A percentile compares a stretch with the other conserved stretches of the same genome.
These are phyloP conservation scores for Tortricodes alternella DNA, from an alignment of 2,888 invertebrate species.

Conservation along the genomic window DNA sequence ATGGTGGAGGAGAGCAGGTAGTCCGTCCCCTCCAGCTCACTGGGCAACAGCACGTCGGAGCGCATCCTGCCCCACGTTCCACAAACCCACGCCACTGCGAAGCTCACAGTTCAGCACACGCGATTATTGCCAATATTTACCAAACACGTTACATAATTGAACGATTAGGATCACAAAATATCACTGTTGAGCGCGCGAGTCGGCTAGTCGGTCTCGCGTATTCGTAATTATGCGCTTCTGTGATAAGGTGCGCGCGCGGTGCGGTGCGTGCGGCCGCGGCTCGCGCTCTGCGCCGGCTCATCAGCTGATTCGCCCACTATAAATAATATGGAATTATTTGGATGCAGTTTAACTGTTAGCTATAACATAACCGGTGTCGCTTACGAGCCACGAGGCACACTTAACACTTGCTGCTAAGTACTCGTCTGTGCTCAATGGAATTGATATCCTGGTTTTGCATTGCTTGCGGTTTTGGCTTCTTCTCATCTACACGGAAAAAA, in stretches of 20 bases:
- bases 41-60: slow-evolving; percentile 77
- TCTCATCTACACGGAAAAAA: no score
- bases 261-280: slow-evolving; percentile 43
- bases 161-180: slow-evolving; percentile 22
- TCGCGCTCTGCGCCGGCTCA: slow-evolving; percentile 37
- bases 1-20: slow-evolving; percentile 85
- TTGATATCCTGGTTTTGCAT: no score
- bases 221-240: slow-evolving; percentile 17
- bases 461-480: no score
- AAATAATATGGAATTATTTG: slow-evolving; percentile 75
- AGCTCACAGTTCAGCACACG: slow-evolving; percentile 13
- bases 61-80: slow-evolving; percentile 64
- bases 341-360: slow-evolving; percentile 57
- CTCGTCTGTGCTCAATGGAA: no score
- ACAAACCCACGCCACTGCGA: slow-evolving; percentile 43
- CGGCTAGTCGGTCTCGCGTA: slow-evolving; percentile 9
- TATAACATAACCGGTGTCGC: slow-evolving; percentile 36
- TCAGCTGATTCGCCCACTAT: slow-evolving; percentile 78
- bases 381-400: slow-evolving; percentile 20
- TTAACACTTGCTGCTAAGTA: no score
- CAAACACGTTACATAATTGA: slow-evolving; percentile 24
- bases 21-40: slow-evolving; percentile 84
- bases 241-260: slow-evolving; percentile 27
- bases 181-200: slow-evolving; percentile 25
- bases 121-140: slow-evolving; percentile 16